A percentile compares a stretch with the other conserved stretches of the same genome.
phyloP scores from a whole-genome alignment of 2,888 invertebrate species.

The Abrostola triplasia region DNA sequence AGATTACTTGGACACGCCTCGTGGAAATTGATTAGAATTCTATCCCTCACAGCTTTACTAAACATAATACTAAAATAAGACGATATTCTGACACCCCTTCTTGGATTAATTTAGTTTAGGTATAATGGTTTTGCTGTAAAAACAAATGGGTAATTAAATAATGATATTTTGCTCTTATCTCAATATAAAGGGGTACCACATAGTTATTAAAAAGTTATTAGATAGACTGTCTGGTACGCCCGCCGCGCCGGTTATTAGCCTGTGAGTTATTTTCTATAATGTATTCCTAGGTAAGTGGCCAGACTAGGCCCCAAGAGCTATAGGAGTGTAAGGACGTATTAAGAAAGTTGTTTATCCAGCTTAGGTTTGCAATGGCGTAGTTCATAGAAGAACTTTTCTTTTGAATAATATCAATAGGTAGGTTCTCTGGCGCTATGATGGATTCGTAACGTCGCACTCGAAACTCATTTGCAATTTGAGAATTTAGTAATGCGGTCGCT shows the following conservation, averaged over 20 bases:
- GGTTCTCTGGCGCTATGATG: conserved; percentile 53
- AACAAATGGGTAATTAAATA: background rate
- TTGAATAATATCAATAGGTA: conserved; percentile 59
- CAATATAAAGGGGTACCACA: conserved; percentile 1
- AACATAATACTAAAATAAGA: conserved; percentile 31
- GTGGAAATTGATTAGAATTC: conserved; percentile 47
- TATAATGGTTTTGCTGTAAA: conserved; percentile 4
- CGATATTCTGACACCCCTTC: conserved; percentile 17
- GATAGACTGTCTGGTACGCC: conserved; percentile 4
- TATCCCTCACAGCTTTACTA: conserved; percentile 39
- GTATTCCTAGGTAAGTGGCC: conserved; percentile 31
- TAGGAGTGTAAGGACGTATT: conserved; percentile 38
- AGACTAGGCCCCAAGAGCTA: conserved; percentile 25
- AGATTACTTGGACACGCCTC: conserved; percentile 47
- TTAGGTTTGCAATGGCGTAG: conserved; percentile 60
- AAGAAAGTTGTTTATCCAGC: conserved; percentile 72
- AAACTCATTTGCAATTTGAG: conserved; percentile 48
- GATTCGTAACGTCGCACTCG: conserved; percentile 61
- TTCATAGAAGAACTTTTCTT: conserved; percentile 69
- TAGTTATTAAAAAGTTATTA: conserved; percentile 11
- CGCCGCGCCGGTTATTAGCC: conserved; percentile 7
- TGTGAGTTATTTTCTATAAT: conserved; percentile 34
- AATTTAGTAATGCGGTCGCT: conserved; percentile 35
- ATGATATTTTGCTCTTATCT: background rate
- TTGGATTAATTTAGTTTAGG: conserved; percentile 5